A percentile compares a stretch with the other conserved stretches of the same genome.
phyloP scores from a whole-genome alignment of 2,888 invertebrate genomes.

The Netelia virgata region DNA sequence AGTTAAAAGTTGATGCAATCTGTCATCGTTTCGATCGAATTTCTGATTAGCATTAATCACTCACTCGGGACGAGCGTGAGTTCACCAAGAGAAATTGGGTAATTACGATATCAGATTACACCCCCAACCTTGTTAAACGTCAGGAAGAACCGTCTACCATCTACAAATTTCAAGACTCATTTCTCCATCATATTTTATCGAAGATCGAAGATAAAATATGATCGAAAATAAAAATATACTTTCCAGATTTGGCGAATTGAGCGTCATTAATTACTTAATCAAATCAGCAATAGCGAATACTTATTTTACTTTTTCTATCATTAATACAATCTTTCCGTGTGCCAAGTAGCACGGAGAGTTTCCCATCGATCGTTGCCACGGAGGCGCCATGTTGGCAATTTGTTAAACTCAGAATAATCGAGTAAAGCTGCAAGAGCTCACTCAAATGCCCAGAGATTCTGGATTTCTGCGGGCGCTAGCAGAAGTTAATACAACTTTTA shows the following conservation, averaged over 20 bases:
- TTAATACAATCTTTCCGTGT: background rate
- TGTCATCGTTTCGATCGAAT: conserved; percentile 9
- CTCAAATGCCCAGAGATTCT: conserved; percentile 17
- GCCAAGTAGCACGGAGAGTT: background rate
- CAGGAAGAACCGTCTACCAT: no score
- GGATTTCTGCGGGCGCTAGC: conserved; percentile 21
- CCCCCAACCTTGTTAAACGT: no score
- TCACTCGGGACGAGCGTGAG: background rate
- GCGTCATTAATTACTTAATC: background rate
- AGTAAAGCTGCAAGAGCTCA: conserved; percentile 12
- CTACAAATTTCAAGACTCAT: no score
- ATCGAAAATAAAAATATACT: no score
- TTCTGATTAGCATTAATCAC: background rate
- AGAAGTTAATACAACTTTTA: conserved; percentile 66
- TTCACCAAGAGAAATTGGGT: no score
- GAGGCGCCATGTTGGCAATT: conserved; percentile 5
- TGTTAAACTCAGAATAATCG: conserved; percentile 3
- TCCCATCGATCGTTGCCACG: conserved; percentile 28
- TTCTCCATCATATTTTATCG: no score
- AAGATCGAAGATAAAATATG: no score
- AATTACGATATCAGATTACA: no score
- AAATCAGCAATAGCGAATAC: background rate
- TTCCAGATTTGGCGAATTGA: no score
- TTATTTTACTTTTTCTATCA: background rate
- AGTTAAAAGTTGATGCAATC: background rate